Evolutionary conservation across 2,888 invertebrate species (phyloP).

Genomic region (Escarpia spicata): DNA sequence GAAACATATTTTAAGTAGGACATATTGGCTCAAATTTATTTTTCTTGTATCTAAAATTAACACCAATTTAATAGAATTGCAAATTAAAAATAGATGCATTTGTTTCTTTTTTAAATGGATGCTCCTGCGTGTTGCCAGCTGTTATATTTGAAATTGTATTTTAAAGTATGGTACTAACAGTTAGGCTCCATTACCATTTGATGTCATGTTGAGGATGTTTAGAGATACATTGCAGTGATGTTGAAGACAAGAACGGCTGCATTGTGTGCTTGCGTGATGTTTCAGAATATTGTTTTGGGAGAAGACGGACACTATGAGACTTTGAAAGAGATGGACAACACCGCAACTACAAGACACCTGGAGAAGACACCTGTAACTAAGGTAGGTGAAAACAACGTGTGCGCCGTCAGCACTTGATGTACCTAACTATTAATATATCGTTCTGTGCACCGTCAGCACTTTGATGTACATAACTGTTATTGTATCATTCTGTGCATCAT

Average conservation of each 20-base stretch:
- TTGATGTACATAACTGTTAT: too few species aligned
- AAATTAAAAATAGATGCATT: background rate
- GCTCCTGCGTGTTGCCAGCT: background rate
- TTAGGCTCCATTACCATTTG: background rate
- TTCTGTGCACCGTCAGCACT: too few species aligned
- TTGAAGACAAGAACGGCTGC: background rate
- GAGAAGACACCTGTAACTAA: background rate
- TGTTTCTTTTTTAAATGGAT: background rate
- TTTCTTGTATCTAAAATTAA: background rate
- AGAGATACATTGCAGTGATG: background rate
- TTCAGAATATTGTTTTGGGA: background rate
- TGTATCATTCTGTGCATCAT: too few species aligned
- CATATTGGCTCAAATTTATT: background rate
- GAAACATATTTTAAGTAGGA: background rate
- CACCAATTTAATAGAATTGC: background rate
- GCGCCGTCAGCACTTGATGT: too few species aligned
- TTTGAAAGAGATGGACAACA: background rate
- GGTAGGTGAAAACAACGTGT: background rate
- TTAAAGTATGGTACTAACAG: background rate
- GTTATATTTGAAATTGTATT: background rate
- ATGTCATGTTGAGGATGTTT: background rate
- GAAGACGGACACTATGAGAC: slow-evolving; percentile 1
- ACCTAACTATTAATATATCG: too few species aligned
- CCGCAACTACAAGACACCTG: background rate
- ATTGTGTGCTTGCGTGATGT: background rate